Percentiles rank a stretch among this genome's conserved stretches.
phyloP scores from a whole-genome alignment of 2,888 invertebrate genomes.

The Leptinotarsa rubiginosa region DNA sequence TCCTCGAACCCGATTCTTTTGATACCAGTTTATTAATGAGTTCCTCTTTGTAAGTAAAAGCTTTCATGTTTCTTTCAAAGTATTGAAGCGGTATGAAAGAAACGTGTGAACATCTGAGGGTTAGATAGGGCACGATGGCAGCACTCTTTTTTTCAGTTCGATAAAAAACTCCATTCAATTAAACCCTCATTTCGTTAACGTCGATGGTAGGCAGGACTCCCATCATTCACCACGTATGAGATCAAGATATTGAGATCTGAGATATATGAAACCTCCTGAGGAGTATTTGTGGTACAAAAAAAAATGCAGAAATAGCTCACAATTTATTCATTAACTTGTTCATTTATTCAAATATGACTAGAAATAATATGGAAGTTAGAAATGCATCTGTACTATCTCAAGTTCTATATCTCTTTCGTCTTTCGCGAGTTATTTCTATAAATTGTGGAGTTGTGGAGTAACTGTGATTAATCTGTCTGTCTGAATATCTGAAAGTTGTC shows the following conservation, averaged over 20 bases:
- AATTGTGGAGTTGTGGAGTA: too few relatives aligned
- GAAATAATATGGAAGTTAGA: too few relatives aligned
- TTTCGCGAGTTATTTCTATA: too few relatives aligned
- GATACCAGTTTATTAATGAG: slow-evolving; percentile 18
- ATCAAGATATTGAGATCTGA: background rate
- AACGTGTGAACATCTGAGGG: slow-evolving; percentile 23
- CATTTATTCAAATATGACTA: too few relatives aligned
- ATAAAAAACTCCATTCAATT: slow-evolving; percentile 6
- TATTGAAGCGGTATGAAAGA: slow-evolving; percentile 13
- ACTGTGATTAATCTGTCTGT: too few relatives aligned
- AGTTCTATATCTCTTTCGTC: too few relatives aligned
- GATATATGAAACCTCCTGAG: background rate
- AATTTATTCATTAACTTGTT: too few relatives aligned
- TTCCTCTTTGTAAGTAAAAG: slow-evolving; percentile 13
- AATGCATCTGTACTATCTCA: too few relatives aligned
- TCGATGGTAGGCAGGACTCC: slow-evolving; percentile 6
- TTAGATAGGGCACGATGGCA: slow-evolving; percentile 20
- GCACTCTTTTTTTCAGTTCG: slow-evolving; percentile 5
- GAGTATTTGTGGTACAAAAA: too few relatives aligned
- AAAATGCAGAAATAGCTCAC: too few relatives aligned
- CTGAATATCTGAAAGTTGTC: too few relatives aligned
- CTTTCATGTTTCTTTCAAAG: slow-evolving; percentile 18
- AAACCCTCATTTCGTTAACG: slow-evolving; percentile 30
- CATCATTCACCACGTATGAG: background rate
- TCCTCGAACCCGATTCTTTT: slow-evolving; percentile 12